Evolutionary conservation across 2,888 invertebrate species (phyloP).

Genomic region (Trimorus sp.): DNA sequence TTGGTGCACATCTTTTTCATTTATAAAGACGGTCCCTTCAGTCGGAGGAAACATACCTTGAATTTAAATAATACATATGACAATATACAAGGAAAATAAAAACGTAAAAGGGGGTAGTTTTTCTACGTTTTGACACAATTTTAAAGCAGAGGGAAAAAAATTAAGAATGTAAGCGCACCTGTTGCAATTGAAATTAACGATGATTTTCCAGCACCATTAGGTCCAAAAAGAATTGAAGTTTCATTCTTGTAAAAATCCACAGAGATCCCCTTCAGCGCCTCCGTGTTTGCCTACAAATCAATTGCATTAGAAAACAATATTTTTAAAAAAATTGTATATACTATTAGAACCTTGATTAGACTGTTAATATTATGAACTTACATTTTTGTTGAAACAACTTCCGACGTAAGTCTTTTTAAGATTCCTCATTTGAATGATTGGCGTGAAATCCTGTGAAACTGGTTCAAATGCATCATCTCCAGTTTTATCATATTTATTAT

Average conservation of each 20-base stretch:
- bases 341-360: too few relatives aligned
- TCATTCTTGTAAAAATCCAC: slow-evolving; percentile 90
- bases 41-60: slow-evolving; percentile 88
- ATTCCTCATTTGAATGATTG: slow-evolving; percentile 83
- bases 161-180: too few relatives aligned
- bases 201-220: slow-evolving; percentile 96
- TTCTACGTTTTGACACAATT: too few relatives aligned
- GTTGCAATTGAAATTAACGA: slow-evolving; percentile 97
- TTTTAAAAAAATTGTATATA: too few relatives aligned
- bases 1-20: slow-evolving; percentile 87
- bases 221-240: slow-evolving; percentile 92
- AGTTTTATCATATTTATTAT: slow-evolving; percentile 71
- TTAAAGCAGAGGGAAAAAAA: too few relatives aligned
- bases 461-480: slow-evolving; percentile 77
- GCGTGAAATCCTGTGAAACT: slow-evolving; percentile 72
- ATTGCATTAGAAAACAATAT: too few relatives aligned
- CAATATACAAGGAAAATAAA: too few relatives aligned
- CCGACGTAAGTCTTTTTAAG: slow-evolving; percentile 79
- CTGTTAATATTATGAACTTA: slow-evolving; percentile 63
- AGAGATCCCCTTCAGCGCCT: slow-evolving; percentile 78
- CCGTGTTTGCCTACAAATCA: slow-evolving; percentile 69
- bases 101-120: too few relatives aligned
- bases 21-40: slow-evolving; percentile 87
- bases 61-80: neutral
- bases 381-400: slow-evolving; percentile 72